Base-by-base conservation (phyloP, 2,888 invertebrate genomes). In the Cataglyphis altisquamis region DNA sequence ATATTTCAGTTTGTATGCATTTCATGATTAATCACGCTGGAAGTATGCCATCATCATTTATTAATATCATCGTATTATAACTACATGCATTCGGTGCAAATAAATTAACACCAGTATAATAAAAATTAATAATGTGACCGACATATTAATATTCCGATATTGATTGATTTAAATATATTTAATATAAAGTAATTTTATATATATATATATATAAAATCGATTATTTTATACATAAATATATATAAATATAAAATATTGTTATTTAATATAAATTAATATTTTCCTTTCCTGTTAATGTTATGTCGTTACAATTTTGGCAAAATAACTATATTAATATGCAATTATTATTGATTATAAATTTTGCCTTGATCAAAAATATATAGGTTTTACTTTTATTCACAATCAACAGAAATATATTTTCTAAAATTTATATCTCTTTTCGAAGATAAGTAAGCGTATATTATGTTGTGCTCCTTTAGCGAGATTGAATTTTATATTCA, bases 61-160 rank as follows among this genome's bases (percentile, higher is more conserved):
- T 68, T 68, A 8, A 52, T 70, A 78, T 78, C 41, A 78, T 78
- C 15, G 29, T 68, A 41, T 39, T 18, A 60, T 70, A 78, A 70
- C 29, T 70, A 60, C 60, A n/a, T 41, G 21, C 41, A 70, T 78
- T 60, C 15, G 60, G 9, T 36, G 21, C n/a, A 3, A 45, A 78
- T 78, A 78, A 78, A 78, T 78, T 70, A 78, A 78, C 41, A 18
- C 21, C 12, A 12, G 29, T 12, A 67, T 67, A 67, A 60, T 21
- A 45, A 78, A 78, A 68, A 15, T 39, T 45, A 68, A 41, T 60
- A 70, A 70, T 5, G 9, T 62, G 32, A 60, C 21, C 21, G 32
- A 55, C 41, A 29, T 41, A 60, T 55, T 48, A 55, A 68, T 72
- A 52, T 70, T 70, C 45, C 18, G 8, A 21, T 45, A 60, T 60